Evolutionary conservation across 2,113 vertebrate species (phyloP).

Genomic region (Malaclemys terrapin): DNA sequence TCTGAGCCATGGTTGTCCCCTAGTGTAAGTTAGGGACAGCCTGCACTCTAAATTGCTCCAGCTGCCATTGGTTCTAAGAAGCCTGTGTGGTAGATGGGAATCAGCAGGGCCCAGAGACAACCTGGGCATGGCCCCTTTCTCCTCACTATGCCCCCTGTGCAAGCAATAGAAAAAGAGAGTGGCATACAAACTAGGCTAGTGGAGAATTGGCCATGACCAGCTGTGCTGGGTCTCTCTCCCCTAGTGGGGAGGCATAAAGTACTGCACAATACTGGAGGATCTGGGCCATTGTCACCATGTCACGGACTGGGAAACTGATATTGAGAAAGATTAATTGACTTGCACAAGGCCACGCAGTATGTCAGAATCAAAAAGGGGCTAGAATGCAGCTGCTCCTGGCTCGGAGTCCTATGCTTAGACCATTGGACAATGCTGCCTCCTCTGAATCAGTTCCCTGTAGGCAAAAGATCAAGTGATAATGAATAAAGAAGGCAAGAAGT

Average conservation of each 20-base stretch:
- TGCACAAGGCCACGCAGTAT: not conserved
- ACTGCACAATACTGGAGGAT: not conserved
- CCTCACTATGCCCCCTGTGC: not conserved
- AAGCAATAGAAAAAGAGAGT: not conserved
- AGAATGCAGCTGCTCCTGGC: not conserved
- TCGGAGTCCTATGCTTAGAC: not conserved
- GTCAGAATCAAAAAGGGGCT: not conserved
- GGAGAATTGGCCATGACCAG: not conserved
- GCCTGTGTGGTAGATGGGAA: not conserved
- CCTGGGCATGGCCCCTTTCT: not conserved
- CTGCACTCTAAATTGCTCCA: not conserved
- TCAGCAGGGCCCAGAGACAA: not conserved
- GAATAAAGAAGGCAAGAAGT: not conserved
- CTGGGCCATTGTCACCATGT: not conserved
- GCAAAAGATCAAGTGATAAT: not conserved
- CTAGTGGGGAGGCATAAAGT: not conserved
- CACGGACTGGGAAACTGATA: not conserved
- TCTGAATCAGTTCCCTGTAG: not conserved
- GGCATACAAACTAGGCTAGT: not conserved
- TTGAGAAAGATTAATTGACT: not conserved
- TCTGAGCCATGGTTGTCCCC: not conserved
- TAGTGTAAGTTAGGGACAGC: not conserved
- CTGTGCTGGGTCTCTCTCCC: not conserved
- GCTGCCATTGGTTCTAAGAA: not conserved
- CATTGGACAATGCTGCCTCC: not conserved